Evolutionary conservation across 2,797 vertebrate species (phyloP), one percentile per base, ranked within the genome.

Genomic region (Cuniculus paca): DNA sequence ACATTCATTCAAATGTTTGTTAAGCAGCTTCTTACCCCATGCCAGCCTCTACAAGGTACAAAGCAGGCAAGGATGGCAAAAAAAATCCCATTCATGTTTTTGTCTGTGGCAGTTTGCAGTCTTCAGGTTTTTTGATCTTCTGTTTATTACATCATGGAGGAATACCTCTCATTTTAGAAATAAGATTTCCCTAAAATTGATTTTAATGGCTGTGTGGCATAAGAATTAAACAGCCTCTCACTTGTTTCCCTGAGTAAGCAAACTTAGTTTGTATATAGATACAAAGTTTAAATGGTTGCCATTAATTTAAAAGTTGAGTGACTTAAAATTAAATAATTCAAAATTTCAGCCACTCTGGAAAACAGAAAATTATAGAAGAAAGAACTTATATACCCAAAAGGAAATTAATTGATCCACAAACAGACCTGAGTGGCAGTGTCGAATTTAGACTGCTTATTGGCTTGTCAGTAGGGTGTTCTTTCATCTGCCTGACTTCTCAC

Each of bases 281-380:
- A 39, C 3, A 11, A 60, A 74, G 20, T 94, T 94, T 81, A 78
- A 78, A 78, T 61, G 36, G 42, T 82, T 87, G 42, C 45, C n/a
- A 31, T 14, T 70, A 77, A 92, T 24, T 77, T 82, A 72, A 92
- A 85, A 86, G 20, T 65, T 88, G 56, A 88, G 17, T 31, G 3
- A 84, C 28, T 88, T 96, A 61, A 88, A 56, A 48, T 24, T 34
- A 63, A 65, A n/a, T 63, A 86, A 74, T 72, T 48, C 22, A 65
- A 7, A 78, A 65, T 86, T 60, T 31, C 20, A 61, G 36, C 48
- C 70, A 45, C 28, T 77, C 5, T 48, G 56, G 70, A 42, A 94
- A 88, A 74, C 1, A 70, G 34, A 12, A 77, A 77, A 88, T 84
- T 75, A 54, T 83, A 61, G 48, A 65, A 45, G 75, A 84, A 16